Base-by-base conservation (phyloP, 1,140 invertebrate genomes). In the Leucophenga varia region DNA sequence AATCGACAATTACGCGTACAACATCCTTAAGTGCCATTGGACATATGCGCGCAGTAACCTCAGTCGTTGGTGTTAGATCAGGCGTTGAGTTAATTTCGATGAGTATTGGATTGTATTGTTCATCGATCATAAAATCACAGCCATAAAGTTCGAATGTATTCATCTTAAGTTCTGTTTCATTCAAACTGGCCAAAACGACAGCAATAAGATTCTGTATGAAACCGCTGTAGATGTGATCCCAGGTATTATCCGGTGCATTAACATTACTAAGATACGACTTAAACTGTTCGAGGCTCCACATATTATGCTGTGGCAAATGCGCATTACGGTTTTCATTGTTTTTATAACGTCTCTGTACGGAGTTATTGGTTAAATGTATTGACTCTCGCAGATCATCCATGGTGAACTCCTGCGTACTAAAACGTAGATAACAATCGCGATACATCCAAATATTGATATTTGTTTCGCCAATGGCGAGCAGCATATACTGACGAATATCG, bases 51-150 rank as follows among this genome's bases (percentile, higher is more conserved):
- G n/a, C n/a, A n/a, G n/a, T n/a, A n/a, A n/a, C 83, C 48, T 82
- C 81, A 0, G 91, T 93, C 28, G 86, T 91, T 1, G 83, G 79
- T 52, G 87, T 82, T 79, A 93, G 85, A 53, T 89, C 89, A 0
- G 91, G 91, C 71, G 86, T 87, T 1, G 87, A 89, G 77, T 95
- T 95, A 53, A 95, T 93, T 77, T 95, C 91, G 53, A 95, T 90
- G 34, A 95, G 76, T 89, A 91, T 93, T 0, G 91, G 90, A 44
- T 83, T 82, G 39, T 88, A 86, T 61, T 91, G 87, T 57, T 92
- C 86, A n/a, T n/a, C n/a, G n/a, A n/a, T n/a, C n/a, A n/a, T n/a
- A n/a, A n/a, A n/a, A n/a, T n/a, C n/a, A n/a, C 91, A 91, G 10
- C 91, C 91, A 67, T 91, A 94, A 12, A 95, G 73, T 75, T 95